Conservation (phyloP, 1,140 invertebrate genomes). For the Drosophila micromelanica region DNA sequence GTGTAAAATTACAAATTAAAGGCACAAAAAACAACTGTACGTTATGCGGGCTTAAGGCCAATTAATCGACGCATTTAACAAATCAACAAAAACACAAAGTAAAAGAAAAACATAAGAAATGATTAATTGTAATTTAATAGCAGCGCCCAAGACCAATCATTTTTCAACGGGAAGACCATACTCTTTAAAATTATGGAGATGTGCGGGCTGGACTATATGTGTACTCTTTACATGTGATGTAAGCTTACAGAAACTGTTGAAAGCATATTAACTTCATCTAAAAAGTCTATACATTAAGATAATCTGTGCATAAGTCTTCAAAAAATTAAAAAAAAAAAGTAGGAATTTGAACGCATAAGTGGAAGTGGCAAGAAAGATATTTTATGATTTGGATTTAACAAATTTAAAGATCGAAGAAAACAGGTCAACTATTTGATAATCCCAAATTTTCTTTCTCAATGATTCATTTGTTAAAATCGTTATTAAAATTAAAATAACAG, state of each 20-base stretch:
- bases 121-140: slow-evolving; percentile 79
- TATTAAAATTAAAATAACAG: too few species aligned
- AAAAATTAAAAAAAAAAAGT: too few species aligned
- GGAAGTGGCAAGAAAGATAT: too few species aligned
- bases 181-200: slow-evolving; percentile 2
- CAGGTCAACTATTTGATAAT: too few species aligned
- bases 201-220: neutral
- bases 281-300: neutral
- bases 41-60: slow-evolving; percentile 65
- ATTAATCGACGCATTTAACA: slow-evolving; percentile 80
- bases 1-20: slow-evolving; percentile 81
- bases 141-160: slow-evolving; percentile 44
- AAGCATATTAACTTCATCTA: too few species aligned
- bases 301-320: neutral
- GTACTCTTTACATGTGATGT: neutral
- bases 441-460: too few species aligned
- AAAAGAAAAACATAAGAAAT: slow-evolving; percentile 37
- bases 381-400: too few species aligned
- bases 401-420: too few species aligned
- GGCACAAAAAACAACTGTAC: slow-evolving; percentile 38
- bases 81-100: slow-evolving; percentile 60
- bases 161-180: slow-evolving; percentile 40
- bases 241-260: neutral
- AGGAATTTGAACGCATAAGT: too few species aligned
- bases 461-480: too few species aligned